phyloP scores from a whole-genome alignment of 1,140 invertebrate genomes.

The Leptoteleia sp. region DNA sequence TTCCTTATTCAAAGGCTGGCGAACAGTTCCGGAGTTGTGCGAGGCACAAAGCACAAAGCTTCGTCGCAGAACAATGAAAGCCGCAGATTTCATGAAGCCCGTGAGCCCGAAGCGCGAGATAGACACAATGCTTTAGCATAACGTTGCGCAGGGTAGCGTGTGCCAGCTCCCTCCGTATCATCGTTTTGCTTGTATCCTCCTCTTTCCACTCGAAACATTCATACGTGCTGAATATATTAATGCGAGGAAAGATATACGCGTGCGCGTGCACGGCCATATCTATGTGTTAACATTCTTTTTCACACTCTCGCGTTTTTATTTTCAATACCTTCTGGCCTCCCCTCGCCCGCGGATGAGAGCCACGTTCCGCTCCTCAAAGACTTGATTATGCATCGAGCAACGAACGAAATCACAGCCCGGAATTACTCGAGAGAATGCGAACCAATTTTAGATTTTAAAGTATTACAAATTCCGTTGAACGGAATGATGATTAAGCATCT shows the following conservation, averaged over 20 bases:
- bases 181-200: constrained; percentile 51
- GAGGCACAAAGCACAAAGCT: constrained; percentile 81
- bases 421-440: too few relatives aligned
- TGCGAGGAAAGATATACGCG: constrained; percentile 76
- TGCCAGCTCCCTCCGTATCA: constrained; percentile 62
- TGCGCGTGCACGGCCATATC: constrained; percentile 18
- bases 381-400: too few relatives aligned
- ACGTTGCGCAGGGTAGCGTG: constrained; percentile 68
- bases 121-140: constrained; percentile 78
- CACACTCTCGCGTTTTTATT: not conserved
- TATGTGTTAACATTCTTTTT: constrained; percentile 22
- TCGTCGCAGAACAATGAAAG: constrained; percentile 80
- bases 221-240: constrained; percentile 81
- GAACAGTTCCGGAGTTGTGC: constrained; percentile 80
- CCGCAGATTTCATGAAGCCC: constrained; percentile 81
- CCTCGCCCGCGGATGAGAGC: too few relatives aligned
- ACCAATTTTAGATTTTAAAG: too few relatives aligned
- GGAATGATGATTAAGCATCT: too few relatives aligned
- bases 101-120: constrained; percentile 75
- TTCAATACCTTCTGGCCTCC: too few relatives aligned
- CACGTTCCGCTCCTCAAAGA: too few relatives aligned
- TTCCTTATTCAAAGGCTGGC: constrained; percentile 80
- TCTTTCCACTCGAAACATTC: constrained; percentile 75
- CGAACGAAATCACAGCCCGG: too few relatives aligned
- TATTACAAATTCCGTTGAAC: too few relatives aligned